Evolutionary conservation across 2,888 invertebrate species (phyloP).

Genomic region (Hedychridium roseum): DNA sequence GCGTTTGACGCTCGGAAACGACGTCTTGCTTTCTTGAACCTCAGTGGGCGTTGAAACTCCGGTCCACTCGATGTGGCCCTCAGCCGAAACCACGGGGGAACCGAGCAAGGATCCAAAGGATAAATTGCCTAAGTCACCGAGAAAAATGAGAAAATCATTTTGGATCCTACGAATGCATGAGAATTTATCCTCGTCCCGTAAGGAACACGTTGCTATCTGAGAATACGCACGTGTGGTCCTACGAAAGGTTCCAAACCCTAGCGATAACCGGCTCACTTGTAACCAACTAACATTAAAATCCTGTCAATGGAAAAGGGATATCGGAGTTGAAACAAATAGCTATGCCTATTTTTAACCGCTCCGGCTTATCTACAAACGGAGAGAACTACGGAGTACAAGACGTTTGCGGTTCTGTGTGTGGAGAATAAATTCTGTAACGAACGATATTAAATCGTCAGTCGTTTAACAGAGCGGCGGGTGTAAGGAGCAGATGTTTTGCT

Average conservation of each 20-base stretch:
- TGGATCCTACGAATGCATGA: neutral
- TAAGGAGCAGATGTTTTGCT: conserved; percentile 37
- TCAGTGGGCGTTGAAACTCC: conserved; percentile 30
- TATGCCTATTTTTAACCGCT: too few species aligned
- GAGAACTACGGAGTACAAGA: too few species aligned
- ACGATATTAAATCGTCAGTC: too few species aligned
- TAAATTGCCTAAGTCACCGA: conserved; percentile 32
- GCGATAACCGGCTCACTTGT: too few species aligned
- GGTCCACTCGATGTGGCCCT: conserved; percentile 19
- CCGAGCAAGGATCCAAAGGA: conserved; percentile 19
- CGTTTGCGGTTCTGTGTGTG: conserved; percentile 9
- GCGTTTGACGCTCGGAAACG: conserved; percentile 23
- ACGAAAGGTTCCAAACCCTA: too few species aligned
- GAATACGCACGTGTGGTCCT: neutral
- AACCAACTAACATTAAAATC: too few species aligned
- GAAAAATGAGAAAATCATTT: conserved; percentile 42
- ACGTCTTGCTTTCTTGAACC: conserved; percentile 23
- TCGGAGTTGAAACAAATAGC: too few species aligned
- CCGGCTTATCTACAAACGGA: too few species aligned
- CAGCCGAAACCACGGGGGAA: conserved; percentile 13
- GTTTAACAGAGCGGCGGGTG: neutral
- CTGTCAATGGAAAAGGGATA: too few species aligned
- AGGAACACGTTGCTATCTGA: neutral
- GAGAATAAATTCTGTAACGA: too few species aligned
- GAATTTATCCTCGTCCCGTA: neutral